Evolutionary conservation across 2,888 invertebrate species (phyloP).

Genomic region (Pachycephus smyrnensis): DNA sequence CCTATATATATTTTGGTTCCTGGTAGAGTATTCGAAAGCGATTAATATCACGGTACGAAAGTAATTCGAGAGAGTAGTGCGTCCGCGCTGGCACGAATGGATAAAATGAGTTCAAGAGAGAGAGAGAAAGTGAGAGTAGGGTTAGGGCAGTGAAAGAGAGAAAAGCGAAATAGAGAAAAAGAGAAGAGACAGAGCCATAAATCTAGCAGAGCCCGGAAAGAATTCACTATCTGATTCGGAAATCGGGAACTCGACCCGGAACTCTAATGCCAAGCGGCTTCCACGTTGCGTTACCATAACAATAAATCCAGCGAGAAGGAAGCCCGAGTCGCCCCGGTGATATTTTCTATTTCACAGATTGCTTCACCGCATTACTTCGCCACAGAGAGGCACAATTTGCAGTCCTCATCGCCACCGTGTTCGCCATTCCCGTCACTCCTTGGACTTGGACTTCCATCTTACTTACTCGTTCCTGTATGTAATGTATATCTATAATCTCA

Average conservation of each 20-base stretch:
- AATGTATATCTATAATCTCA: background rate
- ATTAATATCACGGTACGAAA: conserved; percentile 1
- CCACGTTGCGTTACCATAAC: conserved; percentile 55
- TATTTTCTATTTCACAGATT: conserved; percentile 47
- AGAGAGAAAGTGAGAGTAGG: background rate
- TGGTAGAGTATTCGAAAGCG: background rate
- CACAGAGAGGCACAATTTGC: conserved; percentile 19
- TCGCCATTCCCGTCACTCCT: conserved; percentile 14
- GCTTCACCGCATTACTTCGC: conserved; percentile 34
- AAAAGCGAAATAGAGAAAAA: background rate
- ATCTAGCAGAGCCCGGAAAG: conserved; percentile 41
- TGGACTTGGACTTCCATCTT: background rate
- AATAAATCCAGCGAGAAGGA: conserved; percentile 48
- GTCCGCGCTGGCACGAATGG: no score
- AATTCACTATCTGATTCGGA: conserved; percentile 51
- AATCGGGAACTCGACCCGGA: conserved; percentile 51
- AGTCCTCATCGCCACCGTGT: conserved; percentile 14
- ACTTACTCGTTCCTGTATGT: background rate
- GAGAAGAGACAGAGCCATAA: conserved; percentile 28
- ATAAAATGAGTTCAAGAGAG: background rate
- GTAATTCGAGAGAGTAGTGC: conserved; percentile 4
- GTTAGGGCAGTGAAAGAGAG: background rate
- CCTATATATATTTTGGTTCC: no score
- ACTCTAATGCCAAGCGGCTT: conserved; percentile 51
- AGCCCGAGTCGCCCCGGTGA: conserved; percentile 31